Evolutionary conservation across 2,797 vertebrate genomes (phyloP).

Genomic region (Cryptoprocta ferox): DNA sequence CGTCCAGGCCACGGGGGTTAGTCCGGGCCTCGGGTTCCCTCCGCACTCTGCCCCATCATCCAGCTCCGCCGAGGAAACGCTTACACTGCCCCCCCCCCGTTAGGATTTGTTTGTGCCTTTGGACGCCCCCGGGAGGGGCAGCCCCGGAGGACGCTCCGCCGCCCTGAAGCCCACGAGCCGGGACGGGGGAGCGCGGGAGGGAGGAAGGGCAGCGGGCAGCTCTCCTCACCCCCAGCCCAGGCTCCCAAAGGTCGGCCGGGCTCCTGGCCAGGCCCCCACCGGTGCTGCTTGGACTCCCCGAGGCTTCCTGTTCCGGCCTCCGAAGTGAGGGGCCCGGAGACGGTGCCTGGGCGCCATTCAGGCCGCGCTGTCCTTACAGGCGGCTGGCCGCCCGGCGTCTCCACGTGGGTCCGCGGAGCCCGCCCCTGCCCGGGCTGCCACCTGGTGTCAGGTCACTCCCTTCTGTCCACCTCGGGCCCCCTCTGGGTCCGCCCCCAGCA

Average conservation of each 20-base stretch:
- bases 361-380: background rate
- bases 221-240: background rate
- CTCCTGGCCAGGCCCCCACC: background rate
- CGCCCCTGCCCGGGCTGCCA: background rate
- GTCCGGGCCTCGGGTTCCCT: background rate
- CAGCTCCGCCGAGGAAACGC: background rate
- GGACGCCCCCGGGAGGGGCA: too few species aligned
- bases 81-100: background rate
- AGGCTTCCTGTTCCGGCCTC: background rate
- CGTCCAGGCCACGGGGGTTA: accelerated
- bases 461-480: background rate
- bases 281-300: background rate
- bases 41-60: background rate
- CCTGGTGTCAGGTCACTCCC: background rate
- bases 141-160: background rate
- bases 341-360: background rate
- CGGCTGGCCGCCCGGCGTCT: background rate
- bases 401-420: too few species aligned
- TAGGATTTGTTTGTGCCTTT: too few species aligned
- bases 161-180: background rate
- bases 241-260: background rate
- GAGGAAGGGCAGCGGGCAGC: too few species aligned
- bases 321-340: background rate
- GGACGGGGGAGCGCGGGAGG: too few species aligned
- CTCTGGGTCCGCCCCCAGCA: too few species aligned